Percentiles rank a stretch among this genome's conserved stretches.
These are phyloP conservation scores for Mystacides longicornis DNA, from an alignment of 2,888 invertebrate genomes.

Conservation along the genomic window DNA sequence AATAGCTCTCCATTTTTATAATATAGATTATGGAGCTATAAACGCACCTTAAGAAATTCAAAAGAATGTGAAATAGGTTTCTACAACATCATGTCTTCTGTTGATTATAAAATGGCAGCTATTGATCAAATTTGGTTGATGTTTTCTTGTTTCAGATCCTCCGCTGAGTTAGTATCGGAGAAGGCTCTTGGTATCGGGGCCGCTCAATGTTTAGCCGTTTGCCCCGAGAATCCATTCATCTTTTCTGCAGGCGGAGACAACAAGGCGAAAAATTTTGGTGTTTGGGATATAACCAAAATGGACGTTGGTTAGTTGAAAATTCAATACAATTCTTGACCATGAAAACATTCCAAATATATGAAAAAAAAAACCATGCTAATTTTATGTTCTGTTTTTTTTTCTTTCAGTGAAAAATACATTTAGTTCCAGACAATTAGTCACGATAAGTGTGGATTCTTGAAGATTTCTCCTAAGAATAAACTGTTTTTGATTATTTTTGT, in stretches of 20 bases:
- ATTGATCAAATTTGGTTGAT: neutral
- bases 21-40: too few relatives aligned
- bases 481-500: neutral
- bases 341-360: too few relatives aligned
- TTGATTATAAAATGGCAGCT: neutral
- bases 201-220: conserved; percentile 63
- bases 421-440: conserved; percentile 38
- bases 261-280: conserved; percentile 63
- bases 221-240: conserved; percentile 77
- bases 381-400: conserved; percentile 12
- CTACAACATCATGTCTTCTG: neutral
- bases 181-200: conserved; percentile 61
- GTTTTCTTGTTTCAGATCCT: conserved; percentile 27
- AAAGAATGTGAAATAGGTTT: too few relatives aligned
- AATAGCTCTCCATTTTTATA: too few relatives aligned
- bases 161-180: conserved; percentile 36
- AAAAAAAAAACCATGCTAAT: too few relatives aligned
- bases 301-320: conserved; percentile 44
- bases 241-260: conserved; percentile 81
- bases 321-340: neutral
- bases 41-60: too few relatives aligned
- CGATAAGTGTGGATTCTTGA: conserved; percentile 29
- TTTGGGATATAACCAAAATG: conserved; percentile 55
- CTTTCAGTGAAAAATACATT: conserved; percentile 45
- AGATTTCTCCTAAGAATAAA: conserved; percentile 13